These are phyloP conservation scores for Elegia similella DNA, from an alignment of 2,888 invertebrate species.

Conservation along the genomic window DNA sequence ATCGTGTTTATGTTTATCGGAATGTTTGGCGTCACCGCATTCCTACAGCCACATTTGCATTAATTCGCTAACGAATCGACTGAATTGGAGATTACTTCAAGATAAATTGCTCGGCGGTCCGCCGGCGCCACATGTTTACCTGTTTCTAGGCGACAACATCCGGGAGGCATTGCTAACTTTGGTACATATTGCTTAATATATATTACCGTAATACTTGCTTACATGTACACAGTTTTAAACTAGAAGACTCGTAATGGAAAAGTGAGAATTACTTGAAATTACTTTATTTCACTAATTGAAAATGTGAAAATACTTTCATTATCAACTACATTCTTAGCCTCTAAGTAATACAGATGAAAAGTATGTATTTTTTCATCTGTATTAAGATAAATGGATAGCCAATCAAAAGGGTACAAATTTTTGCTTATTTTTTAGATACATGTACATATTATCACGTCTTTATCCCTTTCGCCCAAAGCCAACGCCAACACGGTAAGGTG, in stretches of 20 bases:
- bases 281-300: too few species aligned
- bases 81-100: slow-evolving; percentile 49
- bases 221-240: background rate
- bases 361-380: too few species aligned
- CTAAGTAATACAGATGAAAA: too few species aligned
- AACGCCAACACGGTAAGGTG: too few species aligned
- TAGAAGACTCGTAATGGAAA: background rate
- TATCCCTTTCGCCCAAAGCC: too few species aligned
- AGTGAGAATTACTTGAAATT: too few species aligned
- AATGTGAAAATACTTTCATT: too few species aligned
- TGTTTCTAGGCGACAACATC: slow-evolving; percentile 42
- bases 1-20: slow-evolving; percentile 47
- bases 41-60: slow-evolving; percentile 59
- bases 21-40: slow-evolving; percentile 54
- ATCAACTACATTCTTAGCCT: too few species aligned
- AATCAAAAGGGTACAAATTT: too few species aligned
- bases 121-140: slow-evolving; percentile 53
- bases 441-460: too few species aligned
- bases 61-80: slow-evolving; percentile 57
- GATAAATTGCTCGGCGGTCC: slow-evolving; percentile 53
- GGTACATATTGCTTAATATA: background rate
- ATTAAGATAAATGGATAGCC: background rate
- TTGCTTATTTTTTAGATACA: too few species aligned
- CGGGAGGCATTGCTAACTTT: slow-evolving; percentile 27
- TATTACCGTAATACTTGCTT: background rate